Conservation (phyloP, 2,888 invertebrate species). For the Drosophila differens region DNA sequence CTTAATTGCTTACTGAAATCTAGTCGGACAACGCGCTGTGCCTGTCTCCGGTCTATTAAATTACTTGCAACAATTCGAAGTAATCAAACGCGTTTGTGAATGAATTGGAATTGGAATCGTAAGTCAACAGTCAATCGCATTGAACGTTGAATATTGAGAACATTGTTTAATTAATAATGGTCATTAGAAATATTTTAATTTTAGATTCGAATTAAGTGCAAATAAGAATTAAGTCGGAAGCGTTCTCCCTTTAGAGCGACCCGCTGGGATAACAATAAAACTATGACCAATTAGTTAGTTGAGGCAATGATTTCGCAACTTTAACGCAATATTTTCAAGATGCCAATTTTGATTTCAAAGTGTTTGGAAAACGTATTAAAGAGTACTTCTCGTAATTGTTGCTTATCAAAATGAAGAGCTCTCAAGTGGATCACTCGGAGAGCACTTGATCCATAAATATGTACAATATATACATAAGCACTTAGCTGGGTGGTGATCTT, state of each 20-base stretch:
- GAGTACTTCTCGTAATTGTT: neutral
- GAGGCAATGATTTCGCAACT: neutral
- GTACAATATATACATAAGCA: slow-evolving; percentile 27
- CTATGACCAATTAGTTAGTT: neutral
- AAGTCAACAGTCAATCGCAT: neutral
- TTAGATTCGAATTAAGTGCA: neutral
- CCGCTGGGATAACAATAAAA: neutral
- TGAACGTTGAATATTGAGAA: neutral
- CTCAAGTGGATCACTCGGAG: slow-evolving; percentile 29
- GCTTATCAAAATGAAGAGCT: slow-evolving; percentile 16
- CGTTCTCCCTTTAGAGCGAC: neutral
- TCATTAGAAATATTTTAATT: neutral
- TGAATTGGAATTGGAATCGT: neutral
- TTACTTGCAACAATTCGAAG: neutral
- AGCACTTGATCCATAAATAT: slow-evolving; percentile 11
- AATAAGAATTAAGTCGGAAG: neutral
- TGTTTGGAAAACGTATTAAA: neutral
- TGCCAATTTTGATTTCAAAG: slow-evolving; percentile 1
- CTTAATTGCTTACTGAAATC: neutral
- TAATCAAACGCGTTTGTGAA: neutral
- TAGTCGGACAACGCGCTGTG: neutral
- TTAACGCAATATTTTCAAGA: neutral
- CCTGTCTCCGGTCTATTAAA: neutral
- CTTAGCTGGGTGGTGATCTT: slow-evolving; percentile 17
- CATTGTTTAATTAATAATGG: neutral